Evolutionary conservation across 2,113 vertebrate genomes (phyloP), one percentile per base, ranked within the genome.

Genomic region (Eulemur macaco): DNA sequence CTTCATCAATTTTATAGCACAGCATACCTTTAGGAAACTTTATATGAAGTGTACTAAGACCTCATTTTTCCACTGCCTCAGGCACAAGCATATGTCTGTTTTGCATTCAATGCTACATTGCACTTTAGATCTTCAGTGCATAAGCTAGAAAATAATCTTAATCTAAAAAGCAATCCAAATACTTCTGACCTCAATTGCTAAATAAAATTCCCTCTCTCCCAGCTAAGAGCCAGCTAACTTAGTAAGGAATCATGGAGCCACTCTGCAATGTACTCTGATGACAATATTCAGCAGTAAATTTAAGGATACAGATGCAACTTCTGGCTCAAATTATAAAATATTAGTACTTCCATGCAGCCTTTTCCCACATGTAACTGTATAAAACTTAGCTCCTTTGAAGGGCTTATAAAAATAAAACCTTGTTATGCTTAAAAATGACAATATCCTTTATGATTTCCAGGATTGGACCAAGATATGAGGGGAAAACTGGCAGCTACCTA

Each of bases 51-150:
- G 12, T 50, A 37, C 52, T 52, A 83, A 92, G 74, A 64, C 39
- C 50, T 89, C 74, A 45, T 94, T 84, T 96, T 96, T 81, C 94
- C 84, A 94, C 42, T 81, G 76, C 69, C 84, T 77, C 58, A 63
- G 80, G 92, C 39, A 91, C 39, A 66, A 87, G 5, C 58, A 77
- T 76, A 96, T 95, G 87, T 27, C 81, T 89, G 21, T 37, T 96
- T 92, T 66, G 31, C 81, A 86, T 89, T 93, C 84, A 84, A 94
- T 87, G 69, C 81, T 71, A 42, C 63, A 69, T 63, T 85, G 60
- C 1, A 89, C 14, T 86, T 93, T 71, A 88, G 66, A 54, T 63
- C 45, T 7, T 93, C 45, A 77, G 39, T 80, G 11, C 6, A 39
- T 18, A 86, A 47, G 34, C 45, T 91, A 56, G 37, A 68, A 96